phyloP scores from a whole-genome alignment of 2,797 vertebrate genomes.

The Gymnoscopelus braueri region DNA sequence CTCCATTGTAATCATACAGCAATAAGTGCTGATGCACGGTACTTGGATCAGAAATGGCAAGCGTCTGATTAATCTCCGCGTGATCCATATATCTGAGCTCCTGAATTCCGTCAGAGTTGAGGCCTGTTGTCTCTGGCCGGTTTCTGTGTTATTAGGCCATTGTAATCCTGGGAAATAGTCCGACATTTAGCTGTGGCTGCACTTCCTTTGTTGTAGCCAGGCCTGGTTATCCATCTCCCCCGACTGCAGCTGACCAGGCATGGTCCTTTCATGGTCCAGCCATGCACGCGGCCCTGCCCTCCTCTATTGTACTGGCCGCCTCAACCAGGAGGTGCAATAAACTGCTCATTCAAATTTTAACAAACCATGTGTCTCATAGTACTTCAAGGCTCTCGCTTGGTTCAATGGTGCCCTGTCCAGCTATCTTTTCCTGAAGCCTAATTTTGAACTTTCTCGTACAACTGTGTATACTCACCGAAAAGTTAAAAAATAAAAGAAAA shows the following conservation, averaged over 20 bases:
- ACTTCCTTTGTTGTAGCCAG: slow-evolving; percentile 79
- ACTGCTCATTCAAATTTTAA: slow-evolving; percentile 3
- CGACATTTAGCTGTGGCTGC: slow-evolving; percentile 78
- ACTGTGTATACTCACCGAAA: too few relatives aligned
- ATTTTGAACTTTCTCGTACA: not conserved
- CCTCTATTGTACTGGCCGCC: slow-evolving; percentile 33
- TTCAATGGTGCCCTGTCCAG: not conserved
- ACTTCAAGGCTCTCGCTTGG: not conserved
- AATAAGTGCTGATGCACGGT: not conserved
- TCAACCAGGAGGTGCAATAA: slow-evolving; percentile 35
- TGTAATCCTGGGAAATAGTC: slow-evolving; percentile 71
- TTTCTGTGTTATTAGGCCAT: slow-evolving; percentile 55
- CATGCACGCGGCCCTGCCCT: slow-evolving; percentile 41
- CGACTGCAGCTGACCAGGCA: slow-evolving; percentile 74
- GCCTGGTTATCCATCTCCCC: slow-evolving; percentile 55
- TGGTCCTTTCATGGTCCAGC: slow-evolving; percentile 58
- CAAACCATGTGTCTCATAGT: not conserved
- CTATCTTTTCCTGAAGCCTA: slow-evolving; percentile 1
- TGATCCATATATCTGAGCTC: slow-evolving; percentile 20
- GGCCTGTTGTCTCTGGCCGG: slow-evolving; percentile 53
- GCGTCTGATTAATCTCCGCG: not conserved
- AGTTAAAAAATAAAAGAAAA: too few relatives aligned
- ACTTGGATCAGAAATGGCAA: not conserved
- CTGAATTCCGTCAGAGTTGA: slow-evolving; percentile 42
- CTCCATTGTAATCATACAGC: slow-evolving; percentile 20